These are phyloP conservation scores for Chloebia gouldiae DNA, from an alignment of 2,113 vertebrate species.

Conservation along the genomic window DNA sequence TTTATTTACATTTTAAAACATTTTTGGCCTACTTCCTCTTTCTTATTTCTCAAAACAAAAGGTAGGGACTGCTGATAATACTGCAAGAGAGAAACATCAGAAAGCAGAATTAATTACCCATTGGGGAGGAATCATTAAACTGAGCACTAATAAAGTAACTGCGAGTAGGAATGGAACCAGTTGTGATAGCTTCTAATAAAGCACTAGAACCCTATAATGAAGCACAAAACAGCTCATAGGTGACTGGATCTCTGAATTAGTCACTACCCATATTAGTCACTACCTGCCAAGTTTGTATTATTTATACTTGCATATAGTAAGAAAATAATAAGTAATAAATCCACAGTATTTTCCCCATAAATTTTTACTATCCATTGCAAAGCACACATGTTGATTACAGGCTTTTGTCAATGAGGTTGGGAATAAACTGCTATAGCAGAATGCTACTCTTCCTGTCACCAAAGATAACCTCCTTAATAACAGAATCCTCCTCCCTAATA, in stretches of 20 bases:
- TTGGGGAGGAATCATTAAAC: neutral
- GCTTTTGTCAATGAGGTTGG: neutral
- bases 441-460: neutral
- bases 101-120: neutral
- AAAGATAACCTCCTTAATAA: neutral
- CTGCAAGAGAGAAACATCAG: neutral
- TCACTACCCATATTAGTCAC: neutral
- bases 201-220: neutral
- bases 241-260: neutral
- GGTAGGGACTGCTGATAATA: neutral
- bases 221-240: neutral
- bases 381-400: neutral
- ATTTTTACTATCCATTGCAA: neutral
- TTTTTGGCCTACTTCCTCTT: neutral
- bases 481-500: neutral
- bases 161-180: neutral
- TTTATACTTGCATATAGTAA: neutral
- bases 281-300: neutral
- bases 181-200: neutral
- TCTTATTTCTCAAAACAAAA: neutral
- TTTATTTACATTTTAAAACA: neutral
- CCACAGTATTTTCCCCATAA: neutral
- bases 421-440: neutral
- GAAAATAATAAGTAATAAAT: neutral
- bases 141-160: neutral